Evolutionary conservation across 1,140 invertebrate genomes (phyloP).

Genomic region (Charaxes varanes): DNA sequence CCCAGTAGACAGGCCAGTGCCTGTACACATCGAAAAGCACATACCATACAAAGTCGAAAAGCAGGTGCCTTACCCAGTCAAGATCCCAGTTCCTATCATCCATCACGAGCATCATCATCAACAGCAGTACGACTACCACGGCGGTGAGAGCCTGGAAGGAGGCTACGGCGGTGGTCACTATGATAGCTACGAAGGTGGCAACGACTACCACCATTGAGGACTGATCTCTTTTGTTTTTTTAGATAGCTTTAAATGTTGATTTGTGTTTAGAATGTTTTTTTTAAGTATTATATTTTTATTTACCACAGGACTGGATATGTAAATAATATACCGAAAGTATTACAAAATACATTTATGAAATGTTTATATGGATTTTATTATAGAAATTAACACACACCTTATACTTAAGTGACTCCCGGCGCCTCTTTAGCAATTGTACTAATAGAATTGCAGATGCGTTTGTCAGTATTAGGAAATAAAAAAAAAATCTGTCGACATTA

Average conservation of each 20-base stretch:
- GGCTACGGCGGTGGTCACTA: conserved; percentile 18
- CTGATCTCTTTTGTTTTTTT: conserved; percentile 69
- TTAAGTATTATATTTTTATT: conserved; percentile 56
- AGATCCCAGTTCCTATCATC: conserved; percentile 72
- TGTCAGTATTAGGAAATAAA: neutral
- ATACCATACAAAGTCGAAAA: conserved; percentile 78
- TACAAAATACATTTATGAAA: conserved; percentile 36
- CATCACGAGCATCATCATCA: conserved; percentile 48
- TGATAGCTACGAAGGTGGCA: conserved; percentile 38
- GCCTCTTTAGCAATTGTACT: neutral
- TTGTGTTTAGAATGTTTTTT: conserved; percentile 55
- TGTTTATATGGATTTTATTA: conserved; percentile 6
- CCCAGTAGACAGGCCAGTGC: conserved; percentile 74
- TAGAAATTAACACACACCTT: neutral
- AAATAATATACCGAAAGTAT: conserved; percentile 68
- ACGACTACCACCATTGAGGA: conserved; percentile 55
- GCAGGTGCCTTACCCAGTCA: conserved; percentile 74
- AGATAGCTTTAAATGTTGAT: conserved; percentile 75
- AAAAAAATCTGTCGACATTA: neutral
- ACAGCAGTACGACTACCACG: conserved; percentile 12
- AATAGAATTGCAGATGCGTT: neutral
- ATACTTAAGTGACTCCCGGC: neutral
- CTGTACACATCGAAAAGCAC: conserved; percentile 78
- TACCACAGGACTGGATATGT: conserved; percentile 45
- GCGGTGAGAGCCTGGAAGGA: conserved; percentile 6